A percentile compares a stretch with the other conserved stretches of the same genome.
Evolutionary conservation across 2,888 invertebrate genomes (phyloP).

Genomic region (Venusia cambrica): DNA sequence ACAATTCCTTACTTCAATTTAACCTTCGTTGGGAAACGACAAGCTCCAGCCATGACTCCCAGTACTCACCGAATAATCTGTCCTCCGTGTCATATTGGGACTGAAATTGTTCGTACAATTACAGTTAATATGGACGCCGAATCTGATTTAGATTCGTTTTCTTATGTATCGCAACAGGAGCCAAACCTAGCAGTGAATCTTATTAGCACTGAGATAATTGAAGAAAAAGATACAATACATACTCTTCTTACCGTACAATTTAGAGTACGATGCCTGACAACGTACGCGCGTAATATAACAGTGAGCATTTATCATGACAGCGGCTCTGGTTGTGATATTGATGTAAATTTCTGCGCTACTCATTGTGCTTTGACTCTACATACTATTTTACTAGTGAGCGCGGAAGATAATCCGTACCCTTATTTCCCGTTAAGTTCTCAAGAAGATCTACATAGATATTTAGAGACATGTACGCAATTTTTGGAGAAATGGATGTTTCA

Average conservation of each 20-base stretch:
- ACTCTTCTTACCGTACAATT: conserved; percentile 53
- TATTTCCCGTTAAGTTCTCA: conserved; percentile 57
- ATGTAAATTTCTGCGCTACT: conserved; percentile 61
- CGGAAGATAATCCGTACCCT: conserved; percentile 60
- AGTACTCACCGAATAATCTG: conserved; percentile 56
- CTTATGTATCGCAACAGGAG: conserved; percentile 50
- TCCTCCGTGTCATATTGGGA: conserved; percentile 55
- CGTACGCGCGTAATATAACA: conserved; percentile 41
- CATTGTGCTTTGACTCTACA: conserved; percentile 64
- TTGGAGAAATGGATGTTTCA: conserved; percentile 73
- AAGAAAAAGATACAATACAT: conserved; percentile 31
- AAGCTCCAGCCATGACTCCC: conserved; percentile 50
- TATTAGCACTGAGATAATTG: conserved; percentile 31
- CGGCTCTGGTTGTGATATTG: conserved; percentile 60
- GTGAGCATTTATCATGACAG: conserved; percentile 51
- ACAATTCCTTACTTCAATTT: conserved; percentile 63
- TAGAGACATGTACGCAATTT: conserved; percentile 53
- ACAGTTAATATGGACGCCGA: conserved; percentile 47
- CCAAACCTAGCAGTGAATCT: conserved; percentile 45
- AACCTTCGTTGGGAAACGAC: conserved; percentile 58
- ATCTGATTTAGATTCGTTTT: conserved; percentile 45
- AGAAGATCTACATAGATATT: conserved; percentile 49
- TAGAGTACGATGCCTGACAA: conserved; percentile 37
- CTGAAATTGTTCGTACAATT: conserved; percentile 38
- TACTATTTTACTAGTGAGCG: conserved; percentile 38